Percentiles rank a stretch among this genome's conserved stretches.
Conservation (phyloP, 2,113 vertebrate species). For the Cebidichthys violaceus region DNA sequence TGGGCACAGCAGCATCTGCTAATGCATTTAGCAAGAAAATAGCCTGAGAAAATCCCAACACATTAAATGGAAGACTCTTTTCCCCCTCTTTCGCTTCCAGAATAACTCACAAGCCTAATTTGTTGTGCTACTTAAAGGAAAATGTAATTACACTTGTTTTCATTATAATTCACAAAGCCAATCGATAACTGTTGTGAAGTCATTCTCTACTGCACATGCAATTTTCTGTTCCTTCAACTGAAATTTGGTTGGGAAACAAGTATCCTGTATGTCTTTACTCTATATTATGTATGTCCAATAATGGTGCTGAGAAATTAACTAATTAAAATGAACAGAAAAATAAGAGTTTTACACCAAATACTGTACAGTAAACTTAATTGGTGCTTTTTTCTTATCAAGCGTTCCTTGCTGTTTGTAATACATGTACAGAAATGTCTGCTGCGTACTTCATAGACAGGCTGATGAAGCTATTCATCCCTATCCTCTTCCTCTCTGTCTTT, state of each 20-base stretch:
- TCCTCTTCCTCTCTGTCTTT: conserved; percentile 47
- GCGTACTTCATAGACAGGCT: neutral
- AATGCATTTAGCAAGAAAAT: conserved; percentile 77
- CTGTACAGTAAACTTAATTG: neutral
- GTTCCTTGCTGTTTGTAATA: neutral
- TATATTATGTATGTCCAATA: conserved; percentile 18
- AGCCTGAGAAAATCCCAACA: conserved; percentile 68
- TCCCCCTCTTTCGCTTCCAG: conserved; percentile 40
- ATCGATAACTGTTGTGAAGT: conserved; percentile 69
- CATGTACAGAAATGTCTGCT: neutral
- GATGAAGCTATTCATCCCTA: conserved; percentile 38
- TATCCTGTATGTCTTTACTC: conserved; percentile 3
- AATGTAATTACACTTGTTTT: conserved; percentile 78
- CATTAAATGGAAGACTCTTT: conserved; percentile 53
- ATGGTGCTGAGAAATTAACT: neutral
- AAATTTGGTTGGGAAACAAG: conserved; percentile 41
- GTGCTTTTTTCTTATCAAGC: neutral
- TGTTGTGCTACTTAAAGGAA: conserved; percentile 77
- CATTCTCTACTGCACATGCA: conserved; percentile 45
- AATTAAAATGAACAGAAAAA: conserved; percentile 29
- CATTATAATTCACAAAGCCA: conserved; percentile 71
- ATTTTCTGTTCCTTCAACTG: conserved; percentile 49
- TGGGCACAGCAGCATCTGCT: conserved; percentile 74
- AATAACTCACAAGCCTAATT: conserved; percentile 74
- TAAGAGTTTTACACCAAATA: conserved; percentile 1